Evolutionary conservation across 2,113 vertebrate genomes (phyloP), one percentile per base, ranked within the genome.

Genomic region (Acanthochromis polyacanthus): DNA sequence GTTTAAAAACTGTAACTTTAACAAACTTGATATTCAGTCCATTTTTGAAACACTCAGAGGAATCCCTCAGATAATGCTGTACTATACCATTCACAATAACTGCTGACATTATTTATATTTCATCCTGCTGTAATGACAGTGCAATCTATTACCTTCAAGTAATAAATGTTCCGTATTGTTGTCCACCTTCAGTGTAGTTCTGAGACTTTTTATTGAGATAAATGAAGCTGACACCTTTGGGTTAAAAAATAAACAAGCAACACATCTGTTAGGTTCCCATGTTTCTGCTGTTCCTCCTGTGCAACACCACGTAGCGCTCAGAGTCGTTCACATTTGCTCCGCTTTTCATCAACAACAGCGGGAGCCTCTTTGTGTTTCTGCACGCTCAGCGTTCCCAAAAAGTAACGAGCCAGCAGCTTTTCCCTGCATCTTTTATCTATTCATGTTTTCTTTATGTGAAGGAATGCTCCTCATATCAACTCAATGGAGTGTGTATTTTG

Each of bases 401-500:
- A 82, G 56, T 51, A 82, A 74, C 71, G 20, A 22, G 70, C 62
- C 71, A 83, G 86, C 84, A 86, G 81, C 80, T 70, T 71, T 61
- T 80, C 50, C 28, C 66, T 12, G 48, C 46, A 30, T 55, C 74
- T 83, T 89, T 85, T 63, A 80, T 89, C 69, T 70, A 1, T 55
- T 58, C 60, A 25, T 78, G 78, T 81, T 75, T 82, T 75, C 70
- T 81, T 70, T 52, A 75, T 78, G 22, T 30, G 74, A 80, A 15
- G 1, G 52, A 61, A 63, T 4, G 4, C 25, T 75, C 78, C 40
- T 57, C 75, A 23, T 53, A 57, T 61, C 36, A 15, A 1, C 45
- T 62, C 38, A 46, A 45, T 28, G 61, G 17, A 69, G 48, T 77
- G 70, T 63, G 65, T 62, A 36, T 78, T 85, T 82, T 71, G 69